Evolutionary conservation across 2,888 invertebrate genomes (phyloP), one percentile per base, ranked within the genome.

Genomic region (Petrolisthes cinctipes): DNA sequence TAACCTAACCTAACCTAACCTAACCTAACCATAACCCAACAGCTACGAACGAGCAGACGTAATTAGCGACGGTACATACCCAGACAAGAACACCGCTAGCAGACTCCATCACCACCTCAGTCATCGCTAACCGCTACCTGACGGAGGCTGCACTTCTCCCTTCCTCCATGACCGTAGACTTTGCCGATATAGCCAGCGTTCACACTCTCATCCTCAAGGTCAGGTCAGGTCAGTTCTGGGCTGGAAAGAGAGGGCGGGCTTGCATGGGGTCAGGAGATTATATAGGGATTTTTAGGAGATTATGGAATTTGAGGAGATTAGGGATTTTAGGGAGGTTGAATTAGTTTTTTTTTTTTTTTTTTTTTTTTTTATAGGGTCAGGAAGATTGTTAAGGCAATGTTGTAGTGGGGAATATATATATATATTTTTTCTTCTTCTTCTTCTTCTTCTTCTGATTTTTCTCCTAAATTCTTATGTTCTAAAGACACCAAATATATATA

Each of bases 91-190:
- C 83, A 85, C 85, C 0, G 73, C n/a, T 85, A 5, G 89, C 88
- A 0, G 88, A 90, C 57, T 83, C 89, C 82, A 87, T 90, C 83
- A 86, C 86, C 76, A 87, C 89, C 23, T 90, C 89, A 56, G 86
- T 90, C 88, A 88, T 90, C 80, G 78, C 85, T 57, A 90, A 90
- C 81, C 84, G 89, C 73, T 90, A 75, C 83, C 78, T 90, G 76
- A 85, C 88, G 14, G 89, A 90, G 78, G 89, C 89, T 5, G 57
- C 88, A 3, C 75, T 81, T 66, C 85, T 86, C 83, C 89, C 89
- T 11, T 90, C 88, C 85, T 90, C 89, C 54, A 88, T 90, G 89
- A 66, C 83, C 4, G 71, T 90, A 9, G 82, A 90, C 82, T 90
- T 88, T 75, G 81, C 75, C 0, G 89, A 90, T 54, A 86, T 90